Conservation (phyloP, 2,797 vertebrate species). For the Rhynchotus rufescens region DNA sequence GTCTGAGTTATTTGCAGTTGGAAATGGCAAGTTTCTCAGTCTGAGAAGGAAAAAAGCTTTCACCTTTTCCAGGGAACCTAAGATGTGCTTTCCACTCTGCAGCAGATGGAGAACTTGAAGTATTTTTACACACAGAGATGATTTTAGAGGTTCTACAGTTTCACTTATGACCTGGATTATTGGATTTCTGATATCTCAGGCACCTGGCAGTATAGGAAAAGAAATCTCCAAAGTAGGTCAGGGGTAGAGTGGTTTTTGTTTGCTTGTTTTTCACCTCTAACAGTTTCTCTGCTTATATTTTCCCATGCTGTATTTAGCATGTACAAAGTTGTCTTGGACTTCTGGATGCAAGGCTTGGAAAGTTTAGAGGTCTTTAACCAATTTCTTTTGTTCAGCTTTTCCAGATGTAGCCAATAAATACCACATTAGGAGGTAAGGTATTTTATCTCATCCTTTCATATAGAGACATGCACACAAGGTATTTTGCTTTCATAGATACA, state of each 20-base stretch:
- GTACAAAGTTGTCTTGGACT: background rate
- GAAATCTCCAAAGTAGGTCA: background rate
- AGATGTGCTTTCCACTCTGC: background rate
- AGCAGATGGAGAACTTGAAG: background rate
- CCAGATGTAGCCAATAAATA: constrained; percentile 25
- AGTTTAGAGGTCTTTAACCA: background rate
- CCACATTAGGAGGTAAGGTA: background rate
- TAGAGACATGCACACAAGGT: background rate
- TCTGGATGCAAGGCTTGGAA: background rate
- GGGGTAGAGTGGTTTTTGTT: background rate
- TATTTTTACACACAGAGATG: background rate
- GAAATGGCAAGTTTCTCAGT: background rate
- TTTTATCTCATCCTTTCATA: constrained; percentile 14
- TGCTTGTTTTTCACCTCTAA: background rate
- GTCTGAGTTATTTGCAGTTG: background rate
- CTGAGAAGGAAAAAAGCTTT: background rate
- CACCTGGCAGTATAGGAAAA: fast-evolving
- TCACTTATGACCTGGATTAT: fast-evolving
- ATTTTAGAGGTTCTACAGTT: background rate
- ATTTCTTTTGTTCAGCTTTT: background rate
- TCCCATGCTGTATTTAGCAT: background rate
- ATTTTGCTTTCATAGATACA: background rate
- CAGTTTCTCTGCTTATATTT: background rate
- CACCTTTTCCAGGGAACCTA: background rate
- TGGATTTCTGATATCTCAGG: background rate